Evolutionary conservation across 2,888 invertebrate species (phyloP).

Genomic region (Coleophora deauratella): DNA sequence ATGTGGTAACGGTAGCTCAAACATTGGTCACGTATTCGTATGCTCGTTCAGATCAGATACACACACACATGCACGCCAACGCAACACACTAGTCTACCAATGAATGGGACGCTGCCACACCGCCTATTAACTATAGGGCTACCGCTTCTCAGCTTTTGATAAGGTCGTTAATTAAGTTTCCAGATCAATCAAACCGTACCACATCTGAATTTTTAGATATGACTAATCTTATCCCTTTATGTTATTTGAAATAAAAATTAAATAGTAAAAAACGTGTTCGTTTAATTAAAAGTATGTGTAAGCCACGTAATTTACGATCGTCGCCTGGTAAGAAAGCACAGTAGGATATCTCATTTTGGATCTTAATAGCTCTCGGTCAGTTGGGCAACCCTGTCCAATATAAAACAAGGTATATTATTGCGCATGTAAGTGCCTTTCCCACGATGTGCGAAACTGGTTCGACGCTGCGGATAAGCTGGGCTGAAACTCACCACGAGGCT

Average conservation of each 20-base stretch:
- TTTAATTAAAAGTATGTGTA: background rate
- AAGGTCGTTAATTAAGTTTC: slow-evolving; percentile 10
- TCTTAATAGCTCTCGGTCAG: too few species aligned
- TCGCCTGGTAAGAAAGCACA: too few species aligned
- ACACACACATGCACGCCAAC: slow-evolving; percentile 16
- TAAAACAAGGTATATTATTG: slow-evolving; percentile 59
- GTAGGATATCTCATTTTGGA: too few species aligned
- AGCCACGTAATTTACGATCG: background rate
- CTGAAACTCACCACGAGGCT: slow-evolving; percentile 58
- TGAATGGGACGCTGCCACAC: slow-evolving; percentile 62
- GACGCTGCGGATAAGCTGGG: slow-evolving; percentile 59
- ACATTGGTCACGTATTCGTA: slow-evolving; percentile 25
- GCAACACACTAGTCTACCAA: slow-evolving; percentile 29
- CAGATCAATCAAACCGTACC: slow-evolving; percentile 7
- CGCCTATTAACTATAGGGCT: slow-evolving; percentile 44
- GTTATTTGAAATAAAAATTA: background rate
- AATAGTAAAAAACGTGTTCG: background rate
- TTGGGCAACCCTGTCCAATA: slow-evolving; percentile 46
- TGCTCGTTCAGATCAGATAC: slow-evolving; percentile 16
- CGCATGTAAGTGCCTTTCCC: slow-evolving; percentile 62
- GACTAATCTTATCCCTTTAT: too few species aligned
- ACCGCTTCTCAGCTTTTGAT: slow-evolving; percentile 18
- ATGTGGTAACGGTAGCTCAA: slow-evolving; percentile 48
- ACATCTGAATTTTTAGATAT: background rate
- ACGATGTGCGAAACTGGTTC: slow-evolving; percentile 69